phyloP scores from a whole-genome alignment of 2,888 invertebrate species.

The Patella ulyssiponensis region DNA sequence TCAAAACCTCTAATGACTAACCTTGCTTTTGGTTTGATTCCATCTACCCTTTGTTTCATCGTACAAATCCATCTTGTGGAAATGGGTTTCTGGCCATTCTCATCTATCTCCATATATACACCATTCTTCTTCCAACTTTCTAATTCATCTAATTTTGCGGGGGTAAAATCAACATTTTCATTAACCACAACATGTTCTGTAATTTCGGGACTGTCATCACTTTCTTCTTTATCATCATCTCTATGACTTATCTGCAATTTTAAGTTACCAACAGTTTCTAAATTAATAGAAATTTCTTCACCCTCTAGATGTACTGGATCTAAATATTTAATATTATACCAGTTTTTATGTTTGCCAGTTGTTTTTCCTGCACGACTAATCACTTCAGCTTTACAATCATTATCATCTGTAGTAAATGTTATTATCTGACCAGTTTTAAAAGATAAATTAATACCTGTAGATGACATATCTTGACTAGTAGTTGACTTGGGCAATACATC shows the following conservation, averaged over 20 bases:
- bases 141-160: constrained; percentile 1
- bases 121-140: constrained; percentile 7
- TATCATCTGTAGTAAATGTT: constrained; percentile 11
- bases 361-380: constrained; percentile 20
- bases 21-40: constrained; percentile 19
- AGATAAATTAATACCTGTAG: too few species aligned
- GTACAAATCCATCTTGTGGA: constrained; percentile 25
- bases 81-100: constrained; percentile 12
- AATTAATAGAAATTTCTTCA: neutral
- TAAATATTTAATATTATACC: constrained; percentile 13
- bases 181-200: neutral
- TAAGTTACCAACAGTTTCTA: neutral
- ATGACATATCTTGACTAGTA: too few species aligned
- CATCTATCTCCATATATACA: constrained; percentile 3
- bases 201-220: neutral
- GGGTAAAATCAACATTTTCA: neutral
- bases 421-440: too few species aligned
- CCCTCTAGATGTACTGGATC: neutral
- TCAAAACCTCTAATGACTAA: constrained; percentile 28
- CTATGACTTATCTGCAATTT: neutral
- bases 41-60: constrained; percentile 12
- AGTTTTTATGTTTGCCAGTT: constrained; percentile 20
- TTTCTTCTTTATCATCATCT: neutral
- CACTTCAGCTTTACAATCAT: constrained; percentile 8
- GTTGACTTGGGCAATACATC: too few species aligned